phyloP scores from a whole-genome alignment of 2,113 vertebrate genomes.

The Rhynchomys soricoides region DNA sequence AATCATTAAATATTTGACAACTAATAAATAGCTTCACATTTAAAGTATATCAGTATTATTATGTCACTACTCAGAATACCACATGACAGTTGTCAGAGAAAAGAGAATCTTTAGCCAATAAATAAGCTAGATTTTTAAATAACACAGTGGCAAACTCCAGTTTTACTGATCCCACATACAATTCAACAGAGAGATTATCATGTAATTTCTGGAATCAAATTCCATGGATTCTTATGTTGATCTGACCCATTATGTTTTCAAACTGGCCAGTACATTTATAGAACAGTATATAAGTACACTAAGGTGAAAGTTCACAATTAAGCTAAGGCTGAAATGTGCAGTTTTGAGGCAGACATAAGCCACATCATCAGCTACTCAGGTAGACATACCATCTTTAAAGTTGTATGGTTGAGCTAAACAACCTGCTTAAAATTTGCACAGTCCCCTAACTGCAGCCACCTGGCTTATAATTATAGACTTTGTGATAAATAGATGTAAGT shows the following conservation, averaged over 20 bases:
- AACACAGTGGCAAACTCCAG: neutral
- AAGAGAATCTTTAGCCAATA: neutral
- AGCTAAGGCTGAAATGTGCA: neutral
- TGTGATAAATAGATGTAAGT: slow-evolving; percentile 86
- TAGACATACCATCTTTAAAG: slow-evolving; percentile 76
- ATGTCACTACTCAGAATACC: neutral
- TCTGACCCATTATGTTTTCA: neutral
- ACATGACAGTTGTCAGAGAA: neutral
- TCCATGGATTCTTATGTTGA: neutral
- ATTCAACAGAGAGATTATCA: neutral
- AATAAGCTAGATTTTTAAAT: neutral
- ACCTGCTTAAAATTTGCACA: slow-evolving; percentile 82
- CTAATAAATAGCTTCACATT: neutral
- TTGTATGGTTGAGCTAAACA: slow-evolving; percentile 78
- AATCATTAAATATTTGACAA: neutral
- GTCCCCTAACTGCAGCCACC: slow-evolving; percentile 88
- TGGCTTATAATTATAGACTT: slow-evolving; percentile 86
- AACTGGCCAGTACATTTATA: neutral
- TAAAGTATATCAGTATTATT: neutral
- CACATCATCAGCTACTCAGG: slow-evolving; percentile 53
- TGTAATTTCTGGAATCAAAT: neutral
- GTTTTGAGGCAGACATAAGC: neutral
- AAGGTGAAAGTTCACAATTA: neutral
- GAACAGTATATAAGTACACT: neutral
- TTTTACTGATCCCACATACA: neutral